Evolutionary conservation across 2,888 invertebrate species (phyloP).

Genomic region (Ophion ellenae): DNA sequence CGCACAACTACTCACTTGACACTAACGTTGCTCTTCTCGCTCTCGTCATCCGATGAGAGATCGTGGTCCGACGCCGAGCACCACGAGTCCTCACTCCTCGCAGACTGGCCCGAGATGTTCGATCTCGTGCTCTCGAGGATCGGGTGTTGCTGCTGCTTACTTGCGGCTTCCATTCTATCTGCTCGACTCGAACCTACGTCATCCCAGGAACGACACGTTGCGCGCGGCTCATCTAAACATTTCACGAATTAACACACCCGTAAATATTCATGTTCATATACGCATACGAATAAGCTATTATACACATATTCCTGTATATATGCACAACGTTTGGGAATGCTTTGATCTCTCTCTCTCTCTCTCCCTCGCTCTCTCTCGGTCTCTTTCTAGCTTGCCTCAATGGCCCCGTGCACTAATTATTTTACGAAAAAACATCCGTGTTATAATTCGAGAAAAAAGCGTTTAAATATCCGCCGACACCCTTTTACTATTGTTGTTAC

Average conservation of each 20-base stretch:
- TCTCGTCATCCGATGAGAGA: slow-evolving; percentile 88
- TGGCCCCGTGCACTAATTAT: too few species aligned
- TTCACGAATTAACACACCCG: slow-evolving; percentile 63
- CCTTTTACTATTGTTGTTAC: too few species aligned
- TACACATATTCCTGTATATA: too few species aligned
- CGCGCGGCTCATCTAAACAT: slow-evolving; percentile 90
- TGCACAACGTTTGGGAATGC: too few species aligned
- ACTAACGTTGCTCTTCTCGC: slow-evolving; percentile 85
- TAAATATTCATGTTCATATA: slow-evolving; percentile 31
- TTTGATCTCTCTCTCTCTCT: too few species aligned
- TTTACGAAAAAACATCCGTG: too few species aligned
- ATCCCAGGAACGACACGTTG: slow-evolving; percentile 92
- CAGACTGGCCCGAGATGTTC: slow-evolving; percentile 79
- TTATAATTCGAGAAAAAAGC: too few species aligned
- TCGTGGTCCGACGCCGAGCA: slow-evolving; percentile 88
- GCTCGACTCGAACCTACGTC: slow-evolving; percentile 83
- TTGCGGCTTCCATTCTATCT: slow-evolving; percentile 74
- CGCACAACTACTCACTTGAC: slow-evolving; percentile 82
- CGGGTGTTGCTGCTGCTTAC: slow-evolving; percentile 72
- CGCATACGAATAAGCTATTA: neutral
- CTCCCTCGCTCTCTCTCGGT: too few species aligned
- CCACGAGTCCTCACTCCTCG: slow-evolving; percentile 88
- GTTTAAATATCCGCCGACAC: too few species aligned
- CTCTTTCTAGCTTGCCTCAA: too few species aligned
- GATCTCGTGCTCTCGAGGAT: slow-evolving; percentile 79